phyloP scores from a whole-genome alignment of 2,888 invertebrate genomes.

The Caenorhabditis sinica region DNA sequence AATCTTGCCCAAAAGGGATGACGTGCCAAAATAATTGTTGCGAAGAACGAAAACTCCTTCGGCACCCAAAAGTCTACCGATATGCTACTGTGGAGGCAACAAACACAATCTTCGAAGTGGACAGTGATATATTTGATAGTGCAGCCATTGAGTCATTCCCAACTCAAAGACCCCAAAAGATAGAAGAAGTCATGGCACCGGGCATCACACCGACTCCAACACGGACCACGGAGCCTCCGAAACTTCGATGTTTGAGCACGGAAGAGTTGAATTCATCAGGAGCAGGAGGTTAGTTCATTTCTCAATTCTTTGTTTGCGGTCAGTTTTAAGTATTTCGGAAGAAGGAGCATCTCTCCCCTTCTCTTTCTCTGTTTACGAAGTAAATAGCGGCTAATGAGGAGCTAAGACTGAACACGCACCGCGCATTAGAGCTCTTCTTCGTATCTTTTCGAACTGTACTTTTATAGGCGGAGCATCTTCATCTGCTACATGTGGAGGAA shows the following conservation, averaged over 20 bases:
- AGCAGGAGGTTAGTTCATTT: slow-evolving; percentile 11
- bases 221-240: slow-evolving; percentile 53
- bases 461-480: slow-evolving; percentile 61
- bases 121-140: slow-evolving; percentile 56
- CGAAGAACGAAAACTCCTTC: slow-evolving; percentile 57
- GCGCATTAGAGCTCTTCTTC: slow-evolving; percentile 50
- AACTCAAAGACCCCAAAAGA: slow-evolving; percentile 30
- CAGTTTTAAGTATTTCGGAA: slow-evolving; percentile 64
- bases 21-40: slow-evolving; percentile 72
- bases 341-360: not conserved
- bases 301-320: slow-evolving; percentile 53
- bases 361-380: slow-evolving; percentile 50
- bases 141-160: slow-evolving; percentile 54
- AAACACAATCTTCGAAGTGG: slow-evolving; percentile 58
- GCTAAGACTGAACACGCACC: slow-evolving; percentile 55
- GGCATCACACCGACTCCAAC: slow-evolving; percentile 46
- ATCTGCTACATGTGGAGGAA: slow-evolving; percentile 58
- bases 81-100: slow-evolving; percentile 60
- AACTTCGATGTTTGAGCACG: slow-evolving; percentile 55
- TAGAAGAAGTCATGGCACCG: slow-evolving; percentile 55
- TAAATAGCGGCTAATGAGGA: slow-evolving; percentile 63
- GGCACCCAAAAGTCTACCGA: slow-evolving; percentile 59
- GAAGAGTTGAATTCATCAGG: slow-evolving; percentile 54
- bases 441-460: slow-evolving; percentile 38
- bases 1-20: slow-evolving; percentile 69